phyloP scores from a whole-genome alignment of 2,888 invertebrate genomes.

The Nowickia ferox region DNA sequence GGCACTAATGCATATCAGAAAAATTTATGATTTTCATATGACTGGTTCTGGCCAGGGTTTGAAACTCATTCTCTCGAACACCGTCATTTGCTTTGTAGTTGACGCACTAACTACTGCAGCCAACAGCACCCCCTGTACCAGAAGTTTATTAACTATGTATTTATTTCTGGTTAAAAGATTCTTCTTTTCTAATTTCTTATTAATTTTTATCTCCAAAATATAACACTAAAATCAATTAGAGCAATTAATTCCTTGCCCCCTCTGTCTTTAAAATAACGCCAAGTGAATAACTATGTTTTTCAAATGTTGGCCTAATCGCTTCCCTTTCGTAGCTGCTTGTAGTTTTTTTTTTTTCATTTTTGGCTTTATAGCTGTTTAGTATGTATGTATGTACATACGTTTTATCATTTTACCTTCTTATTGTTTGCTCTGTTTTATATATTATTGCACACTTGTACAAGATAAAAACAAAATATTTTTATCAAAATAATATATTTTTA shows the following conservation, averaged over 20 bases:
- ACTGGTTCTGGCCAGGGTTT: no score
- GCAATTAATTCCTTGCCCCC: slow-evolving; percentile 10
- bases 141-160: no score
- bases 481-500: slow-evolving; percentile 25
- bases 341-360: no score
- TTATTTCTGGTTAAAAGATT: no score
- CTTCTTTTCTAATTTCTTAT: no score
- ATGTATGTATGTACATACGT: not conserved
- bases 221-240: slow-evolving; percentile 5
- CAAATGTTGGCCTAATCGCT: slow-evolving; percentile 21
- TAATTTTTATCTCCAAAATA: not conserved
- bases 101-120: no score
- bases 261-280: slow-evolving; percentile 1
- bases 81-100: no score
- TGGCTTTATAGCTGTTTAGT: not conserved
- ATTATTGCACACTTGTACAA: slow-evolving; percentile 47
- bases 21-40: no score
- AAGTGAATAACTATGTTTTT: slow-evolving; percentile 24
- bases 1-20: no score
- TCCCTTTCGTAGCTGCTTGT: not conserved
- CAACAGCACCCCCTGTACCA: no score
- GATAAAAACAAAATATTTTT: slow-evolving; percentile 45
- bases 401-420: slow-evolving; percentile 37
- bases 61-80: no score
- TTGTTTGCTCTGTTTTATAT: slow-evolving; percentile 52